Base-by-base conservation (phyloP, 2,797 vertebrate genomes). In the Poecilia gillii region DNA sequence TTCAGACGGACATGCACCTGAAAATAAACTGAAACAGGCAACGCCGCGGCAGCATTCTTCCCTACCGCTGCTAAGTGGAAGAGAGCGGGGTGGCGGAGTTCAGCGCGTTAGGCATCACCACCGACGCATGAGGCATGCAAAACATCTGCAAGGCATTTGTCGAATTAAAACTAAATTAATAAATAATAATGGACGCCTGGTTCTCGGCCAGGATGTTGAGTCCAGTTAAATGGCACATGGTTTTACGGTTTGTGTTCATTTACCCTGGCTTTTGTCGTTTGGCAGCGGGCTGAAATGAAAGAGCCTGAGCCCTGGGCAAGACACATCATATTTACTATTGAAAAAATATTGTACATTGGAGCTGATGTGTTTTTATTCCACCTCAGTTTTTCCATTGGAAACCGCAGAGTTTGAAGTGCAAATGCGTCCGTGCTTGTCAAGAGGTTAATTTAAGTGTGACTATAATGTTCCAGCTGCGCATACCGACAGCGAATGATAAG, bases 101-200 rank as follows among this genome's bases (percentile, higher is more conserved):
- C 80, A 76, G 76, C 82, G 83, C 73, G 83, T 85, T 79, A 85
- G 80, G 87, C 87, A 85, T 81, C 84, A 85, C 84, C 86, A 72
- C 84, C 64, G 77, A 80, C 88, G 84, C 77, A 90, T 7, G 75
- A 91, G 89, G 89, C 88, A 92, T 91, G 84, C 77, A 55, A 92
- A 91, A 95, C 96, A 96, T 96, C 94, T 96, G 96, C 87, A 93
- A 94, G 92, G 89, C 93, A 96, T 96, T 96, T 94, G 85, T 75
- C 84, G 84, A 94, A 96, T 96, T 94, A 94, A 93, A 95, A 93
- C 93, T 90, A 95, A 93, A 96, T 96, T 92, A 95, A 94, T 96
- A 91, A 93, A 94, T 94, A 95, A 94, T 93, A 95, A 93, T 91
- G 85, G 86, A 84, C 76, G 81, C 80, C 87, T 95, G 94, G 93